phyloP scores from a whole-genome alignment of 2,797 vertebrate genomes.

The Pangasius sanitwongsei region DNA sequence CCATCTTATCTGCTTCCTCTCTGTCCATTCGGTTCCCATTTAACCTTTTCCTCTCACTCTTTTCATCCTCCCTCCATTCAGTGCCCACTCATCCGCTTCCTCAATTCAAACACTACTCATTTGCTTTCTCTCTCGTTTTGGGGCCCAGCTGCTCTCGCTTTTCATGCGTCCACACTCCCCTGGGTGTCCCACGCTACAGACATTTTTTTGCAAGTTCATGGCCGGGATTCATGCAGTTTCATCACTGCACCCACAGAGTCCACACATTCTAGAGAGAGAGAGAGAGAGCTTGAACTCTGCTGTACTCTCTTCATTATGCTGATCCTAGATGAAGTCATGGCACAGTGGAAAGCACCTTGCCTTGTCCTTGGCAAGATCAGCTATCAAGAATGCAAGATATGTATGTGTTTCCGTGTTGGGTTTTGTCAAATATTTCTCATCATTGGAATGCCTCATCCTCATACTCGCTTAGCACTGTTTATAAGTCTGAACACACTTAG shows the following conservation, averaged over 20 bases:
- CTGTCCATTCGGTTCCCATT: neutral
- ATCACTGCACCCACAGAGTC: neutral
- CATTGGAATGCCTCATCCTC: neutral
- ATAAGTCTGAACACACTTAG: neutral
- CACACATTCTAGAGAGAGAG: slow-evolving; percentile 8
- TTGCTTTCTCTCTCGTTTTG: neutral
- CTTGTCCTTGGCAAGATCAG: neutral
- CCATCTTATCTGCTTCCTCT: slow-evolving; percentile 10
- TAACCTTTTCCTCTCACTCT: neutral
- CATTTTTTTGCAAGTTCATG: neutral
- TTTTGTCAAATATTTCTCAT: neutral
- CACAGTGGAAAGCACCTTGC: slow-evolving; percentile 29
- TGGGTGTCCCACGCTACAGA: slow-evolving; percentile 6
- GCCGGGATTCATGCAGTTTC: neutral
- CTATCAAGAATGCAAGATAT: neutral
- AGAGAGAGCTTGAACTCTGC: slow-evolving; percentile 8
- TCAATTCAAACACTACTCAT: slow-evolving; percentile 6
- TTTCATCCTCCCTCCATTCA: slow-evolving; percentile 1
- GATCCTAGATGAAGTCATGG: slow-evolving; percentile 6
- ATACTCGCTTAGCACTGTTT: neutral
- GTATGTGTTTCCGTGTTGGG: neutral
- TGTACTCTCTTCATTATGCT: slow-evolving; percentile 26
- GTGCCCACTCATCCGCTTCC: slow-evolving; percentile 5
- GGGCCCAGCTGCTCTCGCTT: neutral
- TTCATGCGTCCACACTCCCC: neutral